Evolutionary conservation across 2,888 invertebrate species (phyloP), one percentile per base, ranked within the genome.

Genomic region (Punctoribates punctum): DNA sequence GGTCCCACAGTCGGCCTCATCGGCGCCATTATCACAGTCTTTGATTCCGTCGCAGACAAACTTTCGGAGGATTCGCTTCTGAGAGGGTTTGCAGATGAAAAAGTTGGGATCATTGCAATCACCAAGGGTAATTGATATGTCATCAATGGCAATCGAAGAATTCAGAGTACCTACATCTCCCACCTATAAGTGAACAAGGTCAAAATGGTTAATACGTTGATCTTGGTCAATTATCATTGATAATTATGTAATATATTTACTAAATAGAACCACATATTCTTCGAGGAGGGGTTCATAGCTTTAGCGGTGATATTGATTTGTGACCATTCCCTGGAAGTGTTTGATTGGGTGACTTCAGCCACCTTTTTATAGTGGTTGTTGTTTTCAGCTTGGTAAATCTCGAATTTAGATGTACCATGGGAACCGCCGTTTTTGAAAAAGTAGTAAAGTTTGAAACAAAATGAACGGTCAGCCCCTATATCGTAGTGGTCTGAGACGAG

Each of bases 401-500:
- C 70, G 17, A 70, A 17, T 20, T 13, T 34, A 1, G 57, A 57
- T 4, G 3, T 20, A 2, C 11, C 57, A 11, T 4, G 3, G 3
- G 3, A 20, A 11, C 20, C 3, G 3, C 9, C 70, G 11, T 70
- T 20, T 3, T 57, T 57, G 9, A 57, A 11, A 23, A 6, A 6
- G 13, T 57, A 57, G 6, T 3, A 57, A n/a, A 57, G 20, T 57
- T 2, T 2, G 23, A 57, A n/a, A 57, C 57, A 57, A 20, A 57
- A 57, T 3, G 57, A 20, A 9, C 25, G 9, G 13, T 57, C 20
- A 9, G 57, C 3, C 8, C 20, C 57, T 4, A 57, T 25, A 23
- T 57, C 57, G 25, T 57, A 57, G 25, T 77, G 67, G 46, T 79
- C 79, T 0, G 79, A 79, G 57, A 78, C 65, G n/a, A 77, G 74